Conservation (phyloP, 2,888 invertebrate species). For the Athrips mouffetella region DNA sequence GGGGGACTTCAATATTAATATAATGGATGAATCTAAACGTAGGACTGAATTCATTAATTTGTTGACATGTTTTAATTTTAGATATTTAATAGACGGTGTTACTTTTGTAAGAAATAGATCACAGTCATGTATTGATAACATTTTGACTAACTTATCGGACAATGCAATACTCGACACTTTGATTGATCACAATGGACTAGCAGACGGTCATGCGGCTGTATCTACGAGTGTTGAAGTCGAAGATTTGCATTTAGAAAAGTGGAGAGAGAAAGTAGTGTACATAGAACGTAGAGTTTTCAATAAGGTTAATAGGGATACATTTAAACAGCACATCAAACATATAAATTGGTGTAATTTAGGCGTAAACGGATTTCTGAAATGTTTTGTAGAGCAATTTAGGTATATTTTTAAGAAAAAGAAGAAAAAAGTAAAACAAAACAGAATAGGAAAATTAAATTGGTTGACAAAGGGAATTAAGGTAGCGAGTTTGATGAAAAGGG, state of each 20-base stretch:
- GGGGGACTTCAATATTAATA: too few species aligned
- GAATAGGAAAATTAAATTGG: background rate
- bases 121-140: slow-evolving; percentile 1
- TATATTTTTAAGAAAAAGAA: too few species aligned
- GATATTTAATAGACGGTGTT: too few species aligned
- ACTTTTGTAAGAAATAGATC: background rate
- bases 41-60: background rate
- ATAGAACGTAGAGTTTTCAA: background rate
- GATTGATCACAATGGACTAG: background rate
- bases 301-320: background rate
- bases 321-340: background rate
- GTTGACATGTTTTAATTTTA: too few species aligned
- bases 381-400: background rate
- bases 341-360: background rate
- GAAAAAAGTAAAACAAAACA: background rate
- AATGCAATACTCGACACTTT: background rate
- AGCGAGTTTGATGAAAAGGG: background rate
- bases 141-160: background rate
- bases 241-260: background rate
- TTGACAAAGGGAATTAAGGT: background rate
- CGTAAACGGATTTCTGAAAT: background rate
- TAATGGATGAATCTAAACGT: background rate
- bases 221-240: background rate
- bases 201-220: slow-evolving; percentile 2
- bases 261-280: background rate